Base-by-base conservation (phyloP, 2,113 vertebrate genomes). In the Burhinus oedicnemus region DNA sequence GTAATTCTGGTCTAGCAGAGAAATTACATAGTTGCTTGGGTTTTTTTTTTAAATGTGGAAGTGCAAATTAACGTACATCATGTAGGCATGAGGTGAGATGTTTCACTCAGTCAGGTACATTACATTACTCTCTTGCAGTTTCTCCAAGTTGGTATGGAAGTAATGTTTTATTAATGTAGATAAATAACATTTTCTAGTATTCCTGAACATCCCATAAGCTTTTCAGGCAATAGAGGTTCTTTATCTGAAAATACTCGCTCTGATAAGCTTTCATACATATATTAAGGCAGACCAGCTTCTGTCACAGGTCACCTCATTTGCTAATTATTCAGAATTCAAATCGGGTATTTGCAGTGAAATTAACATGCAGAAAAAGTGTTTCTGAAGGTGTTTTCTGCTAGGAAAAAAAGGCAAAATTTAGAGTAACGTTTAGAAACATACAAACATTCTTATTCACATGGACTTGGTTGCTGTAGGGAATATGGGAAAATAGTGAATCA, bases 341-440 rank as follows among this genome's bases (percentile, higher is more conserved):
- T 96, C 94, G 96, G 95, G 92, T 97, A 86, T 96, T 94, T 97
- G 95, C 94, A 92, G 74, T 94, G 66, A 96, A 97, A 97, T 98
- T 95, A 97, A 78, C 92, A 96, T 90, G 81, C 66, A 72, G 49
- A 86, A 72, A 68, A 87, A 92, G 74, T 49, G 29, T 93, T 96
- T 97, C 94, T 95, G 85, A 96, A 95, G 89, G 60, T 87, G 86
- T 81, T 94, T 96, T 89, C 81, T 93, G 66, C 61, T 91, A 27
- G 74, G 6, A 72, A 26, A 78, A 55, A n/a, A 62, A 30, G 62
- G 16, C 71, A 84, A 79, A 86, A 77, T 90, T 71, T 64, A 77
- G 23, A 83, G 34, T 89, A 90, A 89, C 27, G 16, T 66, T 87
- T 80, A 62, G 75, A 95, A 86, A n/a, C 19, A 32, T 57, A 27